A percentile compares a stretch with the other conserved stretches of the same genome.
Evolutionary conservation across 2,888 invertebrate genomes (phyloP).

Genomic region (Tridacna gigas): DNA sequence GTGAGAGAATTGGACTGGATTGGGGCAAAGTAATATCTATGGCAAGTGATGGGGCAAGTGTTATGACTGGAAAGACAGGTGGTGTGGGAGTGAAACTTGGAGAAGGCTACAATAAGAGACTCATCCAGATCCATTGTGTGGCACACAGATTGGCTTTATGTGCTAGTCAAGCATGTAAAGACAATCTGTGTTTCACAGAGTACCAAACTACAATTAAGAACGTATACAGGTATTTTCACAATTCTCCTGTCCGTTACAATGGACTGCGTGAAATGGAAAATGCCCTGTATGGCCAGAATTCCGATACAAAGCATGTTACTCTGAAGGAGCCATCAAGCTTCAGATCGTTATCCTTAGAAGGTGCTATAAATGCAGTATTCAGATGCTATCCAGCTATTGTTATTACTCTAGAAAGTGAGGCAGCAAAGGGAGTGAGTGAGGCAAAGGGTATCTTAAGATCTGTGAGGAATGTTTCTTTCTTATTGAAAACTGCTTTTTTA

Average conservation of each 20-base stretch:
- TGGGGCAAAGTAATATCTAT: constrained; percentile 40
- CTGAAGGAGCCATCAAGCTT: constrained; percentile 52
- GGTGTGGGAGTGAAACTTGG: constrained; percentile 18
- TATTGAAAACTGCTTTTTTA: constrained; percentile 29
- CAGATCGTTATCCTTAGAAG: constrained; percentile 41
- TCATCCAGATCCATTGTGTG: too few relatives aligned
- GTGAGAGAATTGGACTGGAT: constrained; percentile 28
- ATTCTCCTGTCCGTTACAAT: constrained; percentile 49
- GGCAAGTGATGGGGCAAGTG: constrained; percentile 53
- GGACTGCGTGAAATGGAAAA: constrained; percentile 42
- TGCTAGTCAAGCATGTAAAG: too few relatives aligned
- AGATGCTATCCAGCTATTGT: constrained; percentile 43
- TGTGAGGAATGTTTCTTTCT: constrained; percentile 31
- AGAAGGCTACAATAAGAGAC: too few relatives aligned
- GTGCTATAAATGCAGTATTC: constrained; percentile 29
- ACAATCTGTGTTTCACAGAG: too few relatives aligned
- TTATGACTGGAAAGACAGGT: constrained; percentile 47
- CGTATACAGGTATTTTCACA: constrained; percentile 46
- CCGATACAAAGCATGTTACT: constrained; percentile 11
- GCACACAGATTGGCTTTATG: too few relatives aligned
- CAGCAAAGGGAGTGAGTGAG: constrained; percentile 24
- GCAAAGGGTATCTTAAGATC: constrained; percentile 35
- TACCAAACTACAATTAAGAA: too few relatives aligned
- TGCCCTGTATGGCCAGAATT: constrained; percentile 6
- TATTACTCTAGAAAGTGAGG: constrained; percentile 23